Evolutionary conservation across 2,888 invertebrate genomes (phyloP).

Genomic region (Diabrotica balteata): DNA sequence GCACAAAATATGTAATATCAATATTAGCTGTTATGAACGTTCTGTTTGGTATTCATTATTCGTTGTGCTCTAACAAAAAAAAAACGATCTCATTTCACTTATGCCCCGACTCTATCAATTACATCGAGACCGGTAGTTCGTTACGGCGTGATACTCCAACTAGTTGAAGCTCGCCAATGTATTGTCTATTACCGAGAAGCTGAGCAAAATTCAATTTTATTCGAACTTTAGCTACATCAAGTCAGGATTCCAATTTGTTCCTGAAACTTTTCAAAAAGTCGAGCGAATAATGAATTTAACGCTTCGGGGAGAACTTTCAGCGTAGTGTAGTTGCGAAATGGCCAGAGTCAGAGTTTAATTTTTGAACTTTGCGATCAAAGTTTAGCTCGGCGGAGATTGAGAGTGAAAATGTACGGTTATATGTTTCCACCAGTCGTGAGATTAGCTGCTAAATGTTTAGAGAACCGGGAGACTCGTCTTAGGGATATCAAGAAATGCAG

Average conservation of each 20-base stretch:
- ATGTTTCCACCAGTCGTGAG: neutral
- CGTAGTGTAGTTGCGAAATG: neutral
- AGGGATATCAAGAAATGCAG: too few relatives aligned
- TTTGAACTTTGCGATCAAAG: neutral
- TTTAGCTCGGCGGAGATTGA: neutral
- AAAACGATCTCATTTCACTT: too few relatives aligned
- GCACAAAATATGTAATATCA: too few relatives aligned
- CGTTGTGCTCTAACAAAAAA: too few relatives aligned
- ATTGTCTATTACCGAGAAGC: slow-evolving; percentile 5
- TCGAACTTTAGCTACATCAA: slow-evolving; percentile 1
- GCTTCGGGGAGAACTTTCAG: slow-evolving; percentile 11
- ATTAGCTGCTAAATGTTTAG: too few relatives aligned
- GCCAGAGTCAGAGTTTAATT: neutral
- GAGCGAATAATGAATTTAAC: slow-evolving; percentile 17
- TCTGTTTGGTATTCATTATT: too few relatives aligned
- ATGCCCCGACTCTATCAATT: too few relatives aligned
- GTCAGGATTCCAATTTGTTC: slow-evolving; percentile 10
- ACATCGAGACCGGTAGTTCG: too few relatives aligned
- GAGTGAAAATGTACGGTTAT: too few relatives aligned
- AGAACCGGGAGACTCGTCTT: too few relatives aligned
- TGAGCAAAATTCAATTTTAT: slow-evolving; percentile 10
- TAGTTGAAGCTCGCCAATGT: neutral
- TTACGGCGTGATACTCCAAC: neutral
- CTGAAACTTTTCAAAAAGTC: slow-evolving; percentile 11
- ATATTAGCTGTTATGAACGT: too few relatives aligned